Evolutionary conservation across 2,888 invertebrate species (phyloP), one percentile per base, ranked within the genome.

Genomic region (Sesamia inferens): DNA sequence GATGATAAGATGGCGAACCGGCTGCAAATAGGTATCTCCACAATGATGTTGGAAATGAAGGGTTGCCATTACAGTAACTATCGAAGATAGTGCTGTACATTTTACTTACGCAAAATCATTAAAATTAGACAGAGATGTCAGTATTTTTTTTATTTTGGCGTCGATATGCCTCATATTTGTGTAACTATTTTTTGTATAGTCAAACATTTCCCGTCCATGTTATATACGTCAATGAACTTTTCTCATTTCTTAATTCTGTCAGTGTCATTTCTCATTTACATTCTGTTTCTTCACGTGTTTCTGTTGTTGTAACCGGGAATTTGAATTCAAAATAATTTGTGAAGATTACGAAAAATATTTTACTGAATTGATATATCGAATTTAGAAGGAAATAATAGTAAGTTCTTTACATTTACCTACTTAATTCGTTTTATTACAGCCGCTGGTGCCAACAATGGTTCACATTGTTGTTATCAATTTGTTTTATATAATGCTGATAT

Each of bases 231-330:
- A n/a, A n/a, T n/a, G n/a, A n/a, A 22, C 13, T 19, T 47, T 24
- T 24, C 63, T 31, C 31, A 31, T 31, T 31, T 31, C 31, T 31
- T n/a, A n/a, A n/a, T n/a, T n/a, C n/a, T n/a, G 31, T 31, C 31
- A 31, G 31, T 63, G 47, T 22, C 44, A 63, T 14, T 55, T 57
- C 7, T 14, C 22, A 22, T 13, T 61, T 14, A 16, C 5, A 44
- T n/a, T n/a, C 11, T 13, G 16, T 8, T 13, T 11, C 3, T 10
- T 3, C 47, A 63, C 5, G 24, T 64, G 19, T 14, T 65, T 31
- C 65, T 19, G 55, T 71, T 68, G 14, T 2, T 66, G 24, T 14
- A 62, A 75, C 75, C 68, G 62, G 75, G 31, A 75, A 63, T 55
- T 75, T 24, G 19, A 69, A 51, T 57, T 62, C 13, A 62, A 31